A percentile compares a stretch with the other conserved stretches of the same genome.
Conservation (phyloP, 1,140 invertebrate species). For the Gonatopus flavifemur region DNA sequence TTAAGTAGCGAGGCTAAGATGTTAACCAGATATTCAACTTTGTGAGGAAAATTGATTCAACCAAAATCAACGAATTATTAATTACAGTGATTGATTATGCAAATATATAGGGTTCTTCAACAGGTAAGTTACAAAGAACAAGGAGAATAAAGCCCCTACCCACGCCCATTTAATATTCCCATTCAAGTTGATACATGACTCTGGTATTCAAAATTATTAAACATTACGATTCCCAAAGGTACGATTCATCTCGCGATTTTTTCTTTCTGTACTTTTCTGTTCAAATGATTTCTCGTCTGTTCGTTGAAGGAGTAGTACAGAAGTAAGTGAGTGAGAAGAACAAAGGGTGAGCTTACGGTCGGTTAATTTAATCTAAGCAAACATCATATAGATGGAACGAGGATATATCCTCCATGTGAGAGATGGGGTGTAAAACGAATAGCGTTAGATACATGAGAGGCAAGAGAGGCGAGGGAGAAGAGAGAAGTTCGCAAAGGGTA, state of each 20-base stretch:
- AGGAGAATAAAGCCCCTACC: too few relatives aligned
- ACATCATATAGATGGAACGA: constrained; percentile 52
- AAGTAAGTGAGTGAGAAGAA: constrained; percentile 22
- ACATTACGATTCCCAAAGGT: too few relatives aligned
- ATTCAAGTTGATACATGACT: too few relatives aligned
- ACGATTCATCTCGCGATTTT: background rate
- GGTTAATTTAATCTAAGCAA: constrained; percentile 58
- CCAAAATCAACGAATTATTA: background rate
- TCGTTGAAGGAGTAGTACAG: background rate
- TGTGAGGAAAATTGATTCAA: background rate
- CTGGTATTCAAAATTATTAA: too few relatives aligned
- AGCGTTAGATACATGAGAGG: constrained; percentile 18
- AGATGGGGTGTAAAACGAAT: constrained; percentile 27
- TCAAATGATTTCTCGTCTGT: background rate
- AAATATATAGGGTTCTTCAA: too few relatives aligned
- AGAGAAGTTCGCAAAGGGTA: constrained; percentile 46
- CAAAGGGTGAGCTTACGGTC: constrained; percentile 46
- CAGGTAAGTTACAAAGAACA: too few relatives aligned
- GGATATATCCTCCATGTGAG: constrained; percentile 33
- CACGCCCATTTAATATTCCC: too few relatives aligned
- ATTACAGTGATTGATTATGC: too few relatives aligned
- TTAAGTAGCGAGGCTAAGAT: too few relatives aligned
- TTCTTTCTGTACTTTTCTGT: background rate
- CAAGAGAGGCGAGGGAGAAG: constrained; percentile 43
- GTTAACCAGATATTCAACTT: too few relatives aligned